Base-by-base conservation (phyloP, 53 echinoderm and acorn worm species). In the Glandiceps talaboti region DNA sequence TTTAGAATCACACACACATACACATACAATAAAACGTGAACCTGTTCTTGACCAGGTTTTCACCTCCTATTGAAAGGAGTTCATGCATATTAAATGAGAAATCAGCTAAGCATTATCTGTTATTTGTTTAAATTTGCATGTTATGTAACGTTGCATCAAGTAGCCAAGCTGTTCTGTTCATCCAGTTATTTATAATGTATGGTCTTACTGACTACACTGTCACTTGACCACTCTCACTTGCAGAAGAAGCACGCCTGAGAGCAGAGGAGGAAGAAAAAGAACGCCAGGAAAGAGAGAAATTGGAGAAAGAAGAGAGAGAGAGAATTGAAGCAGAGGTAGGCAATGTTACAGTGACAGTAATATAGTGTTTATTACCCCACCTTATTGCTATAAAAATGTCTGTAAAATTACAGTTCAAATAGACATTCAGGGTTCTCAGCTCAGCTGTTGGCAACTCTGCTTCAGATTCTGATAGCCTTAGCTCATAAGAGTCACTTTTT, bases 191-290 rank as follows among this genome's bases (percentile, higher is more conserved):
- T 45, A 45, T 45, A 12, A 45, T 45, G 64, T 45, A 45, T 45
- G 64, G 6, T 20, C 6, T 20, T 45, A 20, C 6, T 20, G 6
- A 20, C 20, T 45, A 20, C 64, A 45, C 64, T 45, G 64, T 45
- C 64, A 45, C 20, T 45, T 45, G 64, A 45, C 64, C 20, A 45
- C 64, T 45, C 20, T 45, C 64, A 45, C 64, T 45, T 6, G 20
- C 29, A 95, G 95, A 95, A 79, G 95, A 95, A 80, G 95, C 92
- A 78, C 83, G 90, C 1, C 79, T 90, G 6, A 90, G 86, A 75
- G 88, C 90, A 28, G 95, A 95, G 77, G 90, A 90, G 81, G 95
- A 95, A 73, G 95, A 95, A 33, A 86, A 85, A 30, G 95, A 95
- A 74, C 82, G 87, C 25, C 79, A 88, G 31, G 95, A 95, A 74